Percentiles rank a stretch among this genome's conserved stretches.
These are phyloP conservation scores for Sympetrum striolatum DNA, from an alignment of 2,888 invertebrate species.

Conservation along the genomic window DNA sequence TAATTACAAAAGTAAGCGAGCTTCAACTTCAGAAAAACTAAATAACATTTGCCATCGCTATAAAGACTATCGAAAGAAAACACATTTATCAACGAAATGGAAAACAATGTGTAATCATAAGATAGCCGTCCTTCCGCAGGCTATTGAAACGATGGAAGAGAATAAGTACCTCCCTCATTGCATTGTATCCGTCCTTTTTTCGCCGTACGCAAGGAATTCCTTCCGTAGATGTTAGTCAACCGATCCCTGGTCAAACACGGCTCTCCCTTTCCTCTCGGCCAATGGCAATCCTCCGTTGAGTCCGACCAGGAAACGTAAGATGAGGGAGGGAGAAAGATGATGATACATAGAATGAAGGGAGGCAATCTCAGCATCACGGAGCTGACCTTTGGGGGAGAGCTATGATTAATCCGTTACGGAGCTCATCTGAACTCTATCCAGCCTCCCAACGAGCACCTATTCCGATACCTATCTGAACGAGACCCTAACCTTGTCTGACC, in stretches of 20 bases:
- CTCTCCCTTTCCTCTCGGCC: background rate
- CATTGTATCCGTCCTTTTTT: background rate
- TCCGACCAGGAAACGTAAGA: background rate
- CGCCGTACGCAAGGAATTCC: background rate
- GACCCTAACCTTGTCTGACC: background rate
- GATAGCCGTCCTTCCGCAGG: no score
- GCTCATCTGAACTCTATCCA: background rate
- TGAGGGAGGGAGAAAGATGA: background rate
- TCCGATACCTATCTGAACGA: background rate
- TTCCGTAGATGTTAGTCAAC: background rate
- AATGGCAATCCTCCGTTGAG: background rate
- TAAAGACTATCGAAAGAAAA: no score
- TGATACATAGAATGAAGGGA: background rate
- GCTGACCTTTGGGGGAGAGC: background rate
- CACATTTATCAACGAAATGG: no score
- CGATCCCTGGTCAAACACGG: background rate
- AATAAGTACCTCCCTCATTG: background rate
- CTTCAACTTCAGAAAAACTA: no score
- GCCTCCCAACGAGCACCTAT: background rate
- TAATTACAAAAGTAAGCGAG: no score
- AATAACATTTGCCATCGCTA: no score
- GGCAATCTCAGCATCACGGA: background rate
- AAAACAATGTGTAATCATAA: no score
- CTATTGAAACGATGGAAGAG: no score
- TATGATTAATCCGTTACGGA: background rate